phyloP scores from a whole-genome alignment of 2,797 vertebrate species.

The Mus minutoides region DNA sequence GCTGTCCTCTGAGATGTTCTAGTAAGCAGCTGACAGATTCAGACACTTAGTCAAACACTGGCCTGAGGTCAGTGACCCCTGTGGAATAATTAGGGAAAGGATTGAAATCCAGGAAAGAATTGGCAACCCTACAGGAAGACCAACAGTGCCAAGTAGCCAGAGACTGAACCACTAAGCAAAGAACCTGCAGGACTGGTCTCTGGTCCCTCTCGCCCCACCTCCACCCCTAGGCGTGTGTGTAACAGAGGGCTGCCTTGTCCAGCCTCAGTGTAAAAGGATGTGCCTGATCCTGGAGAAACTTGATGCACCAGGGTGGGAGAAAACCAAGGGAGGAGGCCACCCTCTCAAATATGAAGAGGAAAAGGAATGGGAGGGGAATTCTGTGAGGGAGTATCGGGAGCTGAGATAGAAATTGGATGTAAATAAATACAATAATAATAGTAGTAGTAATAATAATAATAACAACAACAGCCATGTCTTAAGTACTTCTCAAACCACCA shows the following conservation, averaged over 20 bases:
- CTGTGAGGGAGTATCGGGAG: neutral
- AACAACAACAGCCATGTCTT: neutral
- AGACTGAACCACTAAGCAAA: neutral
- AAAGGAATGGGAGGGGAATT: neutral
- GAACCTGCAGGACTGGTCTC: neutral
- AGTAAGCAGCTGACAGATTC: neutral
- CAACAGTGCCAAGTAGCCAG: neutral
- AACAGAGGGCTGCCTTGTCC: neutral
- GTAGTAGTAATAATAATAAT: neutral
- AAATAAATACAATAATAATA: neutral
- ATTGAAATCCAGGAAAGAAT: neutral
- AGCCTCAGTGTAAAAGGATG: neutral
- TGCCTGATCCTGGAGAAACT: neutral
- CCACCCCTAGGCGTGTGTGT: neutral
- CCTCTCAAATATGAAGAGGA: neutral
- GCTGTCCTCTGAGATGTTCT: neutral
- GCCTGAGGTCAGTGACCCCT: neutral
- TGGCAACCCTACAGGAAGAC: neutral
- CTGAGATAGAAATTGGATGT: neutral
- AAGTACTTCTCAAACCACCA: slow-evolving; percentile 65
- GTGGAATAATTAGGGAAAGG: neutral
- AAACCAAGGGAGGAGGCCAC: neutral
- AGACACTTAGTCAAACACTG: neutral
- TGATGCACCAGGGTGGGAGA: neutral
- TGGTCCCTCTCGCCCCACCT: neutral